Conservation (phyloP, 2,888 invertebrate species). For the Trissolcus brochymenae region DNA sequence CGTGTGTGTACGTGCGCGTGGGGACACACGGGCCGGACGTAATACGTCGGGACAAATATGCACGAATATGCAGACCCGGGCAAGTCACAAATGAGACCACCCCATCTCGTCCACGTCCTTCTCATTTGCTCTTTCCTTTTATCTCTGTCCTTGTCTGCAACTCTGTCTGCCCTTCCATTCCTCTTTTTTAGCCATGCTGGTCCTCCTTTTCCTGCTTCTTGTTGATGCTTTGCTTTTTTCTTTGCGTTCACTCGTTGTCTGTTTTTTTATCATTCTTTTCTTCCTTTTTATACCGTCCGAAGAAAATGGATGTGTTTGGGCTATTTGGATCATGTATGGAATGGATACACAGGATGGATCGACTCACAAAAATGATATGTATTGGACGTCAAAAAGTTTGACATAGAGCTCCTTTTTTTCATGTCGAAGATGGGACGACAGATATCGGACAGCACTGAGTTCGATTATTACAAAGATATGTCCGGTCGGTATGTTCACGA, state of each 20-base stretch:
- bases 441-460: slow-evolving; percentile 22
- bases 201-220: slow-evolving; percentile 31
- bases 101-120: slow-evolving; percentile 58
- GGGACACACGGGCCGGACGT: slow-evolving; percentile 32
- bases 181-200: slow-evolving; percentile 6
- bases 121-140: slow-evolving; percentile 33
- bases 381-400: slow-evolving; percentile 50
- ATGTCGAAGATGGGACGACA: slow-evolving; percentile 26
- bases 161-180: slow-evolving; percentile 1
- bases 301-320: slow-evolving; percentile 44
- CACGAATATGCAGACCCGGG: slow-evolving; percentile 48
- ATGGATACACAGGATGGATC: slow-evolving; percentile 40
- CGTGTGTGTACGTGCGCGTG: slow-evolving; percentile 34
- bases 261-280: slow-evolving; percentile 5
- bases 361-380: slow-evolving; percentile 49
- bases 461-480: slow-evolving; percentile 24
- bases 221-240: slow-evolving; percentile 14
- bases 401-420: slow-evolving; percentile 37
- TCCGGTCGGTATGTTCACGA: slow-evolving; percentile 5
- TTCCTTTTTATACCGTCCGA: slow-evolving; percentile 21
- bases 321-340: slow-evolving; percentile 44
- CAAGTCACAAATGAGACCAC: slow-evolving; percentile 60
- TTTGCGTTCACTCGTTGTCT: slow-evolving; percentile 2
- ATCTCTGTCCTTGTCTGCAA: slow-evolving; percentile 5
- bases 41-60: slow-evolving; percentile 35